A percentile compares a stretch with the other conserved stretches of the same genome.
Evolutionary conservation across 2,113 vertebrate species (phyloP).

Genomic region (Chaetodon auriga): DNA sequence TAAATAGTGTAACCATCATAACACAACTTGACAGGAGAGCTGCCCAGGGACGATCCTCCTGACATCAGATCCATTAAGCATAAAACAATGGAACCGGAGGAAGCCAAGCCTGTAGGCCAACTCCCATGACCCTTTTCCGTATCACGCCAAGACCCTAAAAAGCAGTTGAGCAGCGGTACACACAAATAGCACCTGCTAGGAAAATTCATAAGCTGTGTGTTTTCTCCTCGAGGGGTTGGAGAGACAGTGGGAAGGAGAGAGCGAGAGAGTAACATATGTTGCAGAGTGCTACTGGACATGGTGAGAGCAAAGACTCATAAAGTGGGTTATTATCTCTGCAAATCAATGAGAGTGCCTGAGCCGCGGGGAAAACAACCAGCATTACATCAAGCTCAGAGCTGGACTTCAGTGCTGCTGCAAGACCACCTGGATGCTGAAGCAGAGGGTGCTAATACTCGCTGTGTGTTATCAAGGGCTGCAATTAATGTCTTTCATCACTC

Average conservation of each 20-base stretch:
- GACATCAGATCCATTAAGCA: conserved; percentile 55
- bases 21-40: conserved; percentile 38
- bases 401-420: conserved; percentile 9
- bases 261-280: conserved; percentile 56
- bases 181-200: conserved; percentile 14
- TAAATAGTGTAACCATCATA: conserved; percentile 36
- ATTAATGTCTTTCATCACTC: neutral
- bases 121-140: conserved; percentile 39
- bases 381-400: conserved; percentile 8
- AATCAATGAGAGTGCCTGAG: conserved; percentile 69
- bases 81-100: conserved; percentile 39
- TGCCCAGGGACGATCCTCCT: neutral
- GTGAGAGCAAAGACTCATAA: conserved; percentile 68
- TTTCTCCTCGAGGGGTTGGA: conserved; percentile 38
- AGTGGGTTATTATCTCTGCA: conserved; percentile 75
- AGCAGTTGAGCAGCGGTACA: conserved; percentile 33
- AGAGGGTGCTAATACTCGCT: neutral
- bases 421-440: conserved; percentile 29
- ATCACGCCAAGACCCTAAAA: conserved; percentile 55
- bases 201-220: conserved; percentile 34
- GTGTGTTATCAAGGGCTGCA: neutral
- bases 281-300: conserved; percentile 47
- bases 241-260: conserved; percentile 3
- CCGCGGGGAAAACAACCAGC: conserved; percentile 27
- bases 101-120: conserved; percentile 24